These are phyloP conservation scores for Urocyon cinereoargenteus DNA, from an alignment of 2,797 vertebrate genomes.

Conservation along the genomic window DNA sequence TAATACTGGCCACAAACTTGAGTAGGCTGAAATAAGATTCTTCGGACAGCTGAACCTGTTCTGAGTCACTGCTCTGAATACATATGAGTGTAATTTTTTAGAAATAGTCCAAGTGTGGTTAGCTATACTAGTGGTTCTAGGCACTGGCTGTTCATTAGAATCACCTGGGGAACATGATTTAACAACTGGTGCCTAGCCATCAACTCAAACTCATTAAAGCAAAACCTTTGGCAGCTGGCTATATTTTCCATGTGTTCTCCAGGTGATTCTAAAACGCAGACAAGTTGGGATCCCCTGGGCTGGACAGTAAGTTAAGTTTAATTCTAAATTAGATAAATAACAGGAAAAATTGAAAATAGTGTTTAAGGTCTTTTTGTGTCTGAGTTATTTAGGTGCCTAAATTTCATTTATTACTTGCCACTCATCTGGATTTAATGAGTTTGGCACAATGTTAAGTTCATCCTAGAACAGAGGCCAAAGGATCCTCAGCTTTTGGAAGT, in stretches of 20 bases:
- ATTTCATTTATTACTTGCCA: not conserved
- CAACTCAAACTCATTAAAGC: not conserved
- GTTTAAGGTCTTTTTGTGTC: not conserved
- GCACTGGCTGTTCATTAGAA: not conserved
- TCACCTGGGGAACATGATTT: not conserved
- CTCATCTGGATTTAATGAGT: conserved; percentile 16
- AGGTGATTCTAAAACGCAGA: not conserved
- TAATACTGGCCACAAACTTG: not conserved
- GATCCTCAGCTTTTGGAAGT: not conserved
- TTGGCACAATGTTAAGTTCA: not conserved
- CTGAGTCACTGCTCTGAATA: not conserved
- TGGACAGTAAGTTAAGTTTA: conserved; percentile 35
- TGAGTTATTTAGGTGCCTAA: not conserved
- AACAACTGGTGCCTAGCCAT: not conserved
- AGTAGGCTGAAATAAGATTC: not conserved
- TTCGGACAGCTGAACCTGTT: not conserved
- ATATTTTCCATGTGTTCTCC: not conserved
- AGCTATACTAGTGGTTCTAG: not conserved
- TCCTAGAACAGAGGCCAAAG: not conserved
- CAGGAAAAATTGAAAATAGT: not conserved
- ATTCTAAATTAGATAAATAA: not conserved
- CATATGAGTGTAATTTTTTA: not conserved
- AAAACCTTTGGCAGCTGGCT: not conserved
- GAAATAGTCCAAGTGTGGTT: not conserved
- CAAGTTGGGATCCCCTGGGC: not conserved